Percentiles rank a stretch among this genome's conserved stretches.
Evolutionary conservation across 2,888 invertebrate species (phyloP).

Genomic region (Tenthredo notha): DNA sequence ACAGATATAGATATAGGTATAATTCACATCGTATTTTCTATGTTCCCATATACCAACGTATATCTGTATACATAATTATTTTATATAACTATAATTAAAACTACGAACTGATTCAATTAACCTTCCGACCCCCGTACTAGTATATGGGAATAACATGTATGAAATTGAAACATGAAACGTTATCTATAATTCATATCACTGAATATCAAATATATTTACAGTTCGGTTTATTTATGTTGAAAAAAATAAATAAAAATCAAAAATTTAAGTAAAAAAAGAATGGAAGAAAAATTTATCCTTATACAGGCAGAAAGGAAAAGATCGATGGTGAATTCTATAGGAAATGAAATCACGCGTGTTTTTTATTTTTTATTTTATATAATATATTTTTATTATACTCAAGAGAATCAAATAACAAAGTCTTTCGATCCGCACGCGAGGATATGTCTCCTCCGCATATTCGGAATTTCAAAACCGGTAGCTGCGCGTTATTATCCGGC

Average conservation of each 20-base stretch:
- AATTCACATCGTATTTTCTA: constrained; percentile 16
- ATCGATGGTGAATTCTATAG: background rate
- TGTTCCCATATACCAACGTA: background rate
- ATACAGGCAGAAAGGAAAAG: background rate
- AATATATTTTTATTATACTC: background rate
- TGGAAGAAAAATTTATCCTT: background rate
- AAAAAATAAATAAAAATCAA: background rate
- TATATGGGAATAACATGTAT: background rate
- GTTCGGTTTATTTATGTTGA: background rate
- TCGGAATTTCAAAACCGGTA: constrained; percentile 27
- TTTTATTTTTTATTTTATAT: background rate
- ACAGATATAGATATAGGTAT: background rate
- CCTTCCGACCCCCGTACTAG: background rate
- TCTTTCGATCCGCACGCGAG: background rate
- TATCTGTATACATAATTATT: background rate
- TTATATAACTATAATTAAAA: constrained; percentile 22
- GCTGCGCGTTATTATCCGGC: constrained; percentile 25
- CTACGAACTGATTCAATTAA: constrained; percentile 27
- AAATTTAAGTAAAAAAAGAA: background rate
- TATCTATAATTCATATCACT: background rate
- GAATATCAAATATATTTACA: background rate
- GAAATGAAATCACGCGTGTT: constrained; percentile 8
- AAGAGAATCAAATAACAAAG: constrained; percentile 25
- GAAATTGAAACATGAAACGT: background rate
- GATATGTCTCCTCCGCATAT: background rate